Conservation (phyloP, 2,797 vertebrate species). For the Malurus splendens region DNA sequence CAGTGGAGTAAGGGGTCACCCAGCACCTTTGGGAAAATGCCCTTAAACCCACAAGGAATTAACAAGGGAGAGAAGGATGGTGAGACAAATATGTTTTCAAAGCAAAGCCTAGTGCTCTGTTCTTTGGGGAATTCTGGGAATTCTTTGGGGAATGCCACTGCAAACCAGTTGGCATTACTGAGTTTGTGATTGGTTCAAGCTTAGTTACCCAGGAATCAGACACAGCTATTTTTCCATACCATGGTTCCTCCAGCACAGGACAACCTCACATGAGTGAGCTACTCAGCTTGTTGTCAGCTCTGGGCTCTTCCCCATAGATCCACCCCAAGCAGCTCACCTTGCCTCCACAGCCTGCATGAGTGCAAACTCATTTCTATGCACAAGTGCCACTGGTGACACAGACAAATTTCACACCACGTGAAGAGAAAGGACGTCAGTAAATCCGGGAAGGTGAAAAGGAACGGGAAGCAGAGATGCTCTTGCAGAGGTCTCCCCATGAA, state of each 20-base stretch:
- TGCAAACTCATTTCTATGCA: not conserved
- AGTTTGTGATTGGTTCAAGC: fast-evolving
- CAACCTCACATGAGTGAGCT: fast-evolving
- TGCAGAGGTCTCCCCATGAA: not conserved
- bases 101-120: not conserved
- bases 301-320: not conserved
- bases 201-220: not conserved
- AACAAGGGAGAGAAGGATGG: not conserved
- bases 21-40: not conserved
- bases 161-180: not conserved
- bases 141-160: too few relatives aligned
- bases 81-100: not conserved
- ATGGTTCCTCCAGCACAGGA: not conserved
- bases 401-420: not conserved
- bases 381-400: not conserved
- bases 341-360: fast-evolving
- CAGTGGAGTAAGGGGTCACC: fast-evolving
- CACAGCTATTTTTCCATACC: not conserved
- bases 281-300: not conserved
- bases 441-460: not conserved
- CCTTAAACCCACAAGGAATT: not conserved
- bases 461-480: fast-evolving
- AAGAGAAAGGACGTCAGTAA: not conserved
- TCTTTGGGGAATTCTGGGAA: not conserved
- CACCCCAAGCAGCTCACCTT: not conserved